Base-by-base conservation (phyloP, 2,113 vertebrate genomes). In the Zosterops pallidus region DNA sequence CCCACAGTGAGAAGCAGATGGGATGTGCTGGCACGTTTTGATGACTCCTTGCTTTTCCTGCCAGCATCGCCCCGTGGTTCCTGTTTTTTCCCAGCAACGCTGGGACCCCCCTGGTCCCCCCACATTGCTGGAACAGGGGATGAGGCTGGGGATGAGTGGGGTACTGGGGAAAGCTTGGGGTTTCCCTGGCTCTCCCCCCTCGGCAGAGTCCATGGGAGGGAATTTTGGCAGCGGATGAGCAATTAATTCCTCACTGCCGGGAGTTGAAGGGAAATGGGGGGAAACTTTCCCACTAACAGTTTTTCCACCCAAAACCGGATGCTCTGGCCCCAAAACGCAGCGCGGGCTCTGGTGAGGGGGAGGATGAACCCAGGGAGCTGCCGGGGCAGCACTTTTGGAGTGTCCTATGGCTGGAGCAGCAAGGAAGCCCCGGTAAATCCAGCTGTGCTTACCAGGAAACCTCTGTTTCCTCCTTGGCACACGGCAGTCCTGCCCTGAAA, bases 371-470 rank as follows among this genome's bases (percentile, higher is more conserved):
- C 16, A 1, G 67, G 33, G 60, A 35, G 28, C 14, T 14, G 52
- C 41, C 5, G 9, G 59, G 42, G 24, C 50, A 35, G 17, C 50
- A 57, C 26, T 12, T 60, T 46, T 29, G 87, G 71, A 84, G 87
- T 70, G 56, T 93, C 56, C 42, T 8, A 0, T 0, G 16, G 82
- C 82, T 2, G 42, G 25, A 76, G 53, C 6, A 19, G 75, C 56
- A 6, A 75, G 88, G 90, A 95, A 90, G 14, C 26, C 13, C 26
- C 74, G 7, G 21, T 47, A 62, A 78, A 92, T 79, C 82, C 94
- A 95, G 88, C 85, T 93, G 90, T 86, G 78, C 35, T 12, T 12
- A 47, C 52, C 95, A 95, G 95, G 95, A 96, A 96, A 89, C 89
- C 94, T 94, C 91, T 92, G 95, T 81, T 96, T 95, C 95, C 94